A percentile compares a stretch with the other conserved stretches of the same genome.
phyloP scores from a whole-genome alignment of 2,113 vertebrate genomes.

The Corythornis madagascariensis region DNA sequence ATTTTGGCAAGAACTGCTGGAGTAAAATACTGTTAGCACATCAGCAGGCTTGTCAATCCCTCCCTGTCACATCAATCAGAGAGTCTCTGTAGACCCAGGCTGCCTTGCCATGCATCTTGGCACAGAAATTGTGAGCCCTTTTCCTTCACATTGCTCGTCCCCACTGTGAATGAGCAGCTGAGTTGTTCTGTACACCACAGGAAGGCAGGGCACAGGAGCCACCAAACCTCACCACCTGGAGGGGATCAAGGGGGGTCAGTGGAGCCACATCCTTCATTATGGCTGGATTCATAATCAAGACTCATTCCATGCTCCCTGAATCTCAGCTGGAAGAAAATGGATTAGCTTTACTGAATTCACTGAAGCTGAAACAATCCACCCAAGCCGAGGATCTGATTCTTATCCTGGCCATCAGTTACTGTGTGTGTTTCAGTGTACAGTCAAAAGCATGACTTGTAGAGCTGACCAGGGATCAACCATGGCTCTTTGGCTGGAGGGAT shows the following conservation, averaged over 20 bases:
- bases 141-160: neutral
- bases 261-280: neutral
- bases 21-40: slow-evolving; percentile 32
- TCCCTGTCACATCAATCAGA: slow-evolving; percentile 58
- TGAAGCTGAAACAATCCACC: slow-evolving; percentile 7
- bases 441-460: neutral
- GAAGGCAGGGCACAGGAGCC: neutral
- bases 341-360: slow-evolving; percentile 44
- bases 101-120: neutral
- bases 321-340: slow-evolving; percentile 52
- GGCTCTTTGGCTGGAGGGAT: neutral
- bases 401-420: neutral
- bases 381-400: neutral
- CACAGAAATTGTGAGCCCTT: neutral
- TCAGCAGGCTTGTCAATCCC: slow-evolving; percentile 55
- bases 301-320: neutral
- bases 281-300: slow-evolving; percentile 24
- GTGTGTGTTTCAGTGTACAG: neutral
- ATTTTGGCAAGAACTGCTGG: slow-evolving; percentile 31
- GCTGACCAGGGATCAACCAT: neutral
- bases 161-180: neutral
- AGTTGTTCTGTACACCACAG: neutral
- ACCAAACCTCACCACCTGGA: fast-evolving
- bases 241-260: neutral
- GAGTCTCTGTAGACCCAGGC: neutral